Evolutionary conservation across 2,888 invertebrate species (phyloP), one percentile per base, ranked within the genome.

Genomic region (Tholera decimalis): DNA sequence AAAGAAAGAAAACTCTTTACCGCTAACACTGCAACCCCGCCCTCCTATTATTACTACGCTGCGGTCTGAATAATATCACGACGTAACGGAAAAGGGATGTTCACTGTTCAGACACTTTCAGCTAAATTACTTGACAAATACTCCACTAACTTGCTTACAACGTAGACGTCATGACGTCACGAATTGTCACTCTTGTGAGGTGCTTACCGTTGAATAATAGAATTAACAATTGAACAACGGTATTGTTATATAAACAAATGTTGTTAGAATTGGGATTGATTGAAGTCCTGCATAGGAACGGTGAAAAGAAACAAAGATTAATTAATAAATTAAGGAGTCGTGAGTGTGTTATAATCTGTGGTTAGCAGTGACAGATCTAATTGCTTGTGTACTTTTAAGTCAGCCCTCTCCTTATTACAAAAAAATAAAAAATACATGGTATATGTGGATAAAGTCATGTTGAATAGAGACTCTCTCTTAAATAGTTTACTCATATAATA

Each of bases 101-200:
- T 72, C 64, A 37, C 47, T 69, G 57, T 59, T 62, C 66, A 71
- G 57, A 80, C 81, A 74, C 68, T 72, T 80, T 64, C 64, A 80
- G 71, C 64, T 69, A 77, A 80, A 80, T 80, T 83, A 80, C 71
- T 77, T 77, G 75, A 77, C 83, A 83, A 80, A 83, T 77, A 80
- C 81, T 73, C 51, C 41, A 67, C 60, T 73, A 66, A 73, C 60
- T 33, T 62, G 41, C 57, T 63, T 49, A 66, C 41, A 30, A 13
- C 26, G 30, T 37, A 37, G 76, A 46, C 56, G 79, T 62, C 72
- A 53, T 30, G 47, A 44, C 43, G 73, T 74, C 79, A 59, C n/a
- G 56, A 28, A 46, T 49, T 65, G 44, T 41, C 26, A 4, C 30
- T 11, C 13, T 43, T 35, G 24, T 18, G 51, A 41, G 22, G 18